Evolutionary conservation across 1,140 invertebrate species (phyloP).

Genomic region (Euwallacea fornicatus): DNA sequence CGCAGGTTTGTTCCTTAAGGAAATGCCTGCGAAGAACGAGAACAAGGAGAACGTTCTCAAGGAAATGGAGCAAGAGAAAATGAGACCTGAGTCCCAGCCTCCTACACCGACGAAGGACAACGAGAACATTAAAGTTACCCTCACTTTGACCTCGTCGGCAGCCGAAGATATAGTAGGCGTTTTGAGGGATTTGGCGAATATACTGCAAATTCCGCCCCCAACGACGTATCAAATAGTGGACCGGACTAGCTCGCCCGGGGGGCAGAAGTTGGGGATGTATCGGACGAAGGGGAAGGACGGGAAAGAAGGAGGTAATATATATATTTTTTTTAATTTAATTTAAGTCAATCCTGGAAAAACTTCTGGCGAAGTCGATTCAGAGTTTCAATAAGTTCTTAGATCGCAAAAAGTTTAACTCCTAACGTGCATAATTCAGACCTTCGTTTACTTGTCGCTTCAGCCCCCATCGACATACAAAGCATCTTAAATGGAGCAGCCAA

Average conservation of each 20-base stretch:
- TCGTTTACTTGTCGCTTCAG: slow-evolving; percentile 50
- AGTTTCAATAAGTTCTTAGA: too few species aligned
- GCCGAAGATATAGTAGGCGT: slow-evolving; percentile 92
- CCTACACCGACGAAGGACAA: slow-evolving; percentile 67
- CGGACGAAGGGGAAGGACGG: slow-evolving; percentile 81
- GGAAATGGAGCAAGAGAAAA: slow-evolving; percentile 53
- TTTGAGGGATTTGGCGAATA: slow-evolving; percentile 85
- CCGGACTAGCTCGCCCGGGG: slow-evolving; percentile 73
- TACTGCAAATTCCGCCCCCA: slow-evolving; percentile 86
- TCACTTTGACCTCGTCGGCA: slow-evolving; percentile 85
- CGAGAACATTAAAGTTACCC: slow-evolving; percentile 88
- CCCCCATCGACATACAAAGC: slow-evolving; percentile 84
- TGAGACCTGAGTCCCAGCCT: slow-evolving; percentile 56
- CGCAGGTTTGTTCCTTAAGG: slow-evolving; percentile 55
- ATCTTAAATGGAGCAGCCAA: slow-evolving; percentile 85
- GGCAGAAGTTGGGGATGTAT: slow-evolving; percentile 78
- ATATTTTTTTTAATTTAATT: background rate
- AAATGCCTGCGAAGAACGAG: slow-evolving; percentile 56
- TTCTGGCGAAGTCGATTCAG: too few species aligned
- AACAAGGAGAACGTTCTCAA: slow-evolving; percentile 58
- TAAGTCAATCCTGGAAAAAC: too few species aligned
- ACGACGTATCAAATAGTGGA: slow-evolving; percentile 84
- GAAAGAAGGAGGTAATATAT: slow-evolving; percentile 70
- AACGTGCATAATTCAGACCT: background rate
- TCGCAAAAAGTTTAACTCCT: too few species aligned